A percentile compares a stretch with the other conserved stretches of the same genome.
phyloP scores from a whole-genome alignment of 2,113 vertebrate species.

The Bettongia penicillata region DNA sequence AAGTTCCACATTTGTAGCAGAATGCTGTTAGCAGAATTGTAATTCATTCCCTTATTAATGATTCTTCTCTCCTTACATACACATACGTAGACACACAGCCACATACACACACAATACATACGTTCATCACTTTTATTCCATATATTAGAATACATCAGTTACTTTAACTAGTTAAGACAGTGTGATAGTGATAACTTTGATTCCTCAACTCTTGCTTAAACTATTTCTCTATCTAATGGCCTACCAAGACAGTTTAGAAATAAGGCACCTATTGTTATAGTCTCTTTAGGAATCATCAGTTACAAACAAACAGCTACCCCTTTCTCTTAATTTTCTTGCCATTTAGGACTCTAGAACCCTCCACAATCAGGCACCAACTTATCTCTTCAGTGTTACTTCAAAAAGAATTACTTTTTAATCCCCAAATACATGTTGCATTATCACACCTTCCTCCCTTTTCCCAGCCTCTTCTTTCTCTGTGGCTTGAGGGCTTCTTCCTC shows the following conservation, averaged over 20 bases:
- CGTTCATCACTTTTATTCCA: not conserved
- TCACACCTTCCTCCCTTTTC: not conserved
- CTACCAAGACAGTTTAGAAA: not conserved
- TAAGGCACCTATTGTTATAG: not conserved
- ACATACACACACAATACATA: not conserved
- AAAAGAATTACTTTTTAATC: not conserved
- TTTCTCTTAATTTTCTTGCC: not conserved
- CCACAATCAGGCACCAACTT: not conserved
- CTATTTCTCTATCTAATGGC: not conserved
- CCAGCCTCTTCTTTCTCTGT: not conserved
- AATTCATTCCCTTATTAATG: slow-evolving; percentile 31
- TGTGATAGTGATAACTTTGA: not conserved
- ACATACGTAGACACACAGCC: not conserved
- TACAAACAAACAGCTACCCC: not conserved
- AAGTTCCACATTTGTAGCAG: slow-evolving; percentile 22
- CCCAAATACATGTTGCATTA: not conserved
- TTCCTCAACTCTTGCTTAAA: not conserved
- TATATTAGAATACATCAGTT: not conserved
- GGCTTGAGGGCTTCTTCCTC: not conserved
- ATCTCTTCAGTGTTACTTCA: not conserved
- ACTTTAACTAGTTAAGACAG: not conserved
- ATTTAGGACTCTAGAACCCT: not conserved
- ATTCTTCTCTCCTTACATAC: not conserved
- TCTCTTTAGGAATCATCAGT: not conserved
- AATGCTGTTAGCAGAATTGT: not conserved